phyloP scores from a whole-genome alignment of 2,113 vertebrate species.

The Strix aluco region DNA sequence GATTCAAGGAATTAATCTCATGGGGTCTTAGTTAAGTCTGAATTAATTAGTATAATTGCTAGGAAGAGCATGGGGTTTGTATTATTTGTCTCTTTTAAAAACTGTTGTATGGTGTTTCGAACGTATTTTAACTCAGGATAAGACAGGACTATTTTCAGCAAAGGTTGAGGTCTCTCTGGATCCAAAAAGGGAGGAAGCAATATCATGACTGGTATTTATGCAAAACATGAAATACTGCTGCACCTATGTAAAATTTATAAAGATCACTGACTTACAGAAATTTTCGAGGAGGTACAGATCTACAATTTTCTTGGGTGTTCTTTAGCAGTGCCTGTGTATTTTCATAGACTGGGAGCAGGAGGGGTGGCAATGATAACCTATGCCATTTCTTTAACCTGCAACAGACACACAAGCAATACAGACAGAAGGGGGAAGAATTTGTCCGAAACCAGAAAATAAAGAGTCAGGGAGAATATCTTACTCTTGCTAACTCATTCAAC shows the following conservation, averaged over 20 bases:
- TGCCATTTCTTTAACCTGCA: not conserved
- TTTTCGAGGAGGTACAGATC: not conserved
- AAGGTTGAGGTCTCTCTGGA: not conserved
- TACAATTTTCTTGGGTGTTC: not conserved
- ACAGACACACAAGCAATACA: not conserved
- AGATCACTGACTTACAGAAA: not conserved
- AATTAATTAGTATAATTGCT: not conserved
- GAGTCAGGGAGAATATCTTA: not conserved
- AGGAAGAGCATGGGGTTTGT: not conserved
- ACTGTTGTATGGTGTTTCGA: not conserved
- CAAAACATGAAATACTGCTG: not conserved
- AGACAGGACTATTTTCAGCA: not conserved
- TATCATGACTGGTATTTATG: not conserved
- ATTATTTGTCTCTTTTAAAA: not conserved
- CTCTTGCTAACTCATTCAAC: not conserved
- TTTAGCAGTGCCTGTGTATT: not conserved
- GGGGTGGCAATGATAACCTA: not conserved
- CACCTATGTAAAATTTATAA: not conserved
- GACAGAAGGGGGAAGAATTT: not conserved
- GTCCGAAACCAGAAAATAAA: not conserved
- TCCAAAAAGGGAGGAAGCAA: not conserved
- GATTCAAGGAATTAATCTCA: not conserved
- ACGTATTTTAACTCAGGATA: not conserved
- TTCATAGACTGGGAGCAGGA: not conserved
- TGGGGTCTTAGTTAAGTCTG: not conserved